Conservation (phyloP, 2,113 vertebrate genomes). For the Oncorhynchus kisutch region DNA sequence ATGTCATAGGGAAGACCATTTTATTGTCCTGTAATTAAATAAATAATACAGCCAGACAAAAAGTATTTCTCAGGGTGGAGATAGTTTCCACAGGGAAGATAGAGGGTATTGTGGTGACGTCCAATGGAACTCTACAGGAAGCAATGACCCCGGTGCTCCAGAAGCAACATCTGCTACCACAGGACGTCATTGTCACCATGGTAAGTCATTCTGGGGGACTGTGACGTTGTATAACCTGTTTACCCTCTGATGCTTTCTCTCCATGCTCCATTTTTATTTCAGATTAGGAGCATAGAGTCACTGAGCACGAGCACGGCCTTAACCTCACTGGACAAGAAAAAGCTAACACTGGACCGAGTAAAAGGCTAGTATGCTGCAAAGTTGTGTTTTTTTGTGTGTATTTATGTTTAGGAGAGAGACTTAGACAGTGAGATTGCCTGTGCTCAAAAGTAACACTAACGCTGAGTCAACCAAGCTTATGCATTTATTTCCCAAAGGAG, state of each 20-base stretch:
- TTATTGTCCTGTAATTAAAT: too few relatives aligned
- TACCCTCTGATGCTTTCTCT: neutral
- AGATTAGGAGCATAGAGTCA: slow-evolving; percentile 20
- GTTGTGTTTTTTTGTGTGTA: neutral
- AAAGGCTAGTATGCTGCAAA: slow-evolving; percentile 7
- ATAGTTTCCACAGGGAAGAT: slow-evolving; percentile 68
- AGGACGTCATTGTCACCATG: slow-evolving; percentile 38
- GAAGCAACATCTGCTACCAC: slow-evolving; percentile 65
- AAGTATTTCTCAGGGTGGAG: slow-evolving; percentile 68
- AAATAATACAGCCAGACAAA: neutral
- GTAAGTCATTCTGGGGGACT: slow-evolving; percentile 16
- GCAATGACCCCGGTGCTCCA: slow-evolving; percentile 73
- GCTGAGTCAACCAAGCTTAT: neutral
- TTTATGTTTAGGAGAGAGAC: neutral
- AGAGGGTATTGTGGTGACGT: slow-evolving; percentile 72
- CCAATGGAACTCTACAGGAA: slow-evolving; percentile 79
- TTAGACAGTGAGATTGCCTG: neutral
- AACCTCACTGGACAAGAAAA: slow-evolving; percentile 13
- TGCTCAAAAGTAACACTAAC: neutral
- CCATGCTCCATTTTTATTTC: neutral
- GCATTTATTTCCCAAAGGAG: too few relatives aligned
- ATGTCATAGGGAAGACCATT: too few relatives aligned
- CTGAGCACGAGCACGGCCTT: slow-evolving; percentile 17
- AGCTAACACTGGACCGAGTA: slow-evolving; percentile 20
- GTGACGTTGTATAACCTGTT: too few relatives aligned